Percentiles rank a stretch among this genome's conserved stretches.
These are phyloP conservation scores for Styela plicata DNA, from an alignment of 23 tunicate species.

Conservation along the genomic window DNA sequence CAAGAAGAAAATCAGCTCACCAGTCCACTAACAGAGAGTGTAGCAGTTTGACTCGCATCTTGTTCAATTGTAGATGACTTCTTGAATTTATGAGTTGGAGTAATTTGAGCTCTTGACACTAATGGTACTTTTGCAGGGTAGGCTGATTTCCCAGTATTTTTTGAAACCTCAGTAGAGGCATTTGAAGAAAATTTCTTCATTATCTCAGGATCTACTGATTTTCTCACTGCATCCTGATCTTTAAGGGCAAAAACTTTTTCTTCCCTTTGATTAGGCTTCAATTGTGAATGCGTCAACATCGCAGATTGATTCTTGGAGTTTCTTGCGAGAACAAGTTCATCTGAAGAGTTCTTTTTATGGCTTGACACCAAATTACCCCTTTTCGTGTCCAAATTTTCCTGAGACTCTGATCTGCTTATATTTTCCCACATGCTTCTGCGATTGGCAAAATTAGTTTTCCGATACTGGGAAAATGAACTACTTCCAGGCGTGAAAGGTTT, in stretches of 20 bases:
- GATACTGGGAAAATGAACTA: constrained; percentile 42
- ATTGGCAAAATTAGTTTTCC: constrained; percentile 66
- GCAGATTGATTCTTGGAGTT: not conserved
- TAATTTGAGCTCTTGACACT: not conserved
- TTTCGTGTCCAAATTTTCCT: not conserved
- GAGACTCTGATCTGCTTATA: constrained; percentile 27
- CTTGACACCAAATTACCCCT: not conserved
- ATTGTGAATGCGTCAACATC: not conserved
- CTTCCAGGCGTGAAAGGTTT: constrained; percentile 33
- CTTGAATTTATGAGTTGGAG: not conserved
- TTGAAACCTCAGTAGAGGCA: not conserved
- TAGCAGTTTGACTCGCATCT: not conserved
- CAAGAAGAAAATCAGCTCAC: not conserved
- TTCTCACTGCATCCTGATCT: not conserved
- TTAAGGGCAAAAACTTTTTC: no score
- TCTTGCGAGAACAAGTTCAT: not conserved
- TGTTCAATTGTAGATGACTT: not conserved
- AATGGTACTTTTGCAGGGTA: constrained; percentile 4
- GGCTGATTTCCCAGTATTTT: not conserved
- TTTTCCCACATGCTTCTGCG: constrained; percentile 77
- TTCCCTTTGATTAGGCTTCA: not conserved
- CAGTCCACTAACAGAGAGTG: constrained; percentile 13
- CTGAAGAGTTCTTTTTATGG: not conserved
- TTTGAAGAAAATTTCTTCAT: not conserved
- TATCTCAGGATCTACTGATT: not conserved